A percentile compares a stretch with the other conserved stretches of the same genome.
Conservation (phyloP, 2,113 vertebrate species). For the Ammodytes marinus region DNA sequence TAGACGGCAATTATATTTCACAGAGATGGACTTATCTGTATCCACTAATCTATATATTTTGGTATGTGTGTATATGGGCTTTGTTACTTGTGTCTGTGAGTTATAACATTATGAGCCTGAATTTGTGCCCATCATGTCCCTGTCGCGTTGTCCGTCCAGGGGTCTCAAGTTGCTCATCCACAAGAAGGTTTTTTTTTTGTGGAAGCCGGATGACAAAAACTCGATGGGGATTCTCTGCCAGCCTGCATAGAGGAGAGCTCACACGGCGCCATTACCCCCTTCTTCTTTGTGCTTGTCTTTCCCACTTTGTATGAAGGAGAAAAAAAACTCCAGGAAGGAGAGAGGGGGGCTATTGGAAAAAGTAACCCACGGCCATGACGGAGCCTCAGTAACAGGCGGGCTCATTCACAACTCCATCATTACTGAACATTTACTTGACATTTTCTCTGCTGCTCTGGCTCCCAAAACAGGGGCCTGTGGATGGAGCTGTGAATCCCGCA, state of each 20-base stretch:
- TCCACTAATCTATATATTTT: not conserved
- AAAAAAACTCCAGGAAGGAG: constrained; percentile 36
- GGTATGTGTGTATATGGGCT: not conserved
- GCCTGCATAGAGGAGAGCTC: constrained; percentile 56
- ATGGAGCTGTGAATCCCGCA: constrained; percentile 29
- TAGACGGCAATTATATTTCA: not conserved
- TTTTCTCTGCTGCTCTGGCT: constrained; percentile 37
- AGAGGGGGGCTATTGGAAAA: constrained; percentile 34
- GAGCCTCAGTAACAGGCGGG: constrained; percentile 38
- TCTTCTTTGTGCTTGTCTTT: constrained; percentile 66
- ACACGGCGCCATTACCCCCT: constrained; percentile 65
- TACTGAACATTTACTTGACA: constrained; percentile 57
- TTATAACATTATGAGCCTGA: constrained; percentile 2
- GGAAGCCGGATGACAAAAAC: constrained; percentile 61
- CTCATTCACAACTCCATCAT: constrained; percentile 68
- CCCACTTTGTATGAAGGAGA: constrained; percentile 45
- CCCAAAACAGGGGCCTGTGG: constrained; percentile 23
- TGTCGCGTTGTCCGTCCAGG: constrained; percentile 39
- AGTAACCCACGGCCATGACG: constrained; percentile 50
- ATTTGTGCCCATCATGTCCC: constrained; percentile 6
- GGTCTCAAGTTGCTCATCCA: constrained; percentile 42
- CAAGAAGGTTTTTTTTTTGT: constrained; percentile 44
- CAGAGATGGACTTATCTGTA: not conserved
- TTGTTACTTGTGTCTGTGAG: constrained; percentile 22
- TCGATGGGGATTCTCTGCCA: constrained; percentile 54